Percentiles rank a stretch among this genome's conserved stretches.
Conservation (phyloP, 2,113 vertebrate species). For the Lichenostomus cassidix region DNA sequence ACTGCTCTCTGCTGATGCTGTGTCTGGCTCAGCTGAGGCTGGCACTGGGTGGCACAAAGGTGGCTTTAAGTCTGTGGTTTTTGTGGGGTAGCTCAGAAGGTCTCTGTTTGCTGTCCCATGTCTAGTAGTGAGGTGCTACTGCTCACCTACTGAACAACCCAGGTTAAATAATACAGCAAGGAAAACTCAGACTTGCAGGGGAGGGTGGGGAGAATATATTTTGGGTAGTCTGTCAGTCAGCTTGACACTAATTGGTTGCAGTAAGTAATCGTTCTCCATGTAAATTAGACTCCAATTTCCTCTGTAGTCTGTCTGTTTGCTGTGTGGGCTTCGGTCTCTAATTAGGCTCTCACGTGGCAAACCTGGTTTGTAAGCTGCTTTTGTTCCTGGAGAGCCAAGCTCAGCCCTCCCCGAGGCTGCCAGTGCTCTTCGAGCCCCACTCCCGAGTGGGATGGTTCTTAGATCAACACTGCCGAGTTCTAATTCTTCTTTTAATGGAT, state of each 20-base stretch:
- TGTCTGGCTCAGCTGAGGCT: neutral
- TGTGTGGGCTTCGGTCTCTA: constrained; percentile 54
- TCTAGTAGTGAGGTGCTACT: neutral
- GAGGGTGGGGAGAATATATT: constrained; percentile 23
- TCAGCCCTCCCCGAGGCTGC: neutral
- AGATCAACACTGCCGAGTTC: neutral
- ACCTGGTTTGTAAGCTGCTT: constrained; percentile 57
- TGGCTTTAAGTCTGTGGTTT: neutral
- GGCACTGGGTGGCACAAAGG: rapidly evolving
- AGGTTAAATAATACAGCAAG: neutral
- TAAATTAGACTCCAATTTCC: constrained; percentile 68
- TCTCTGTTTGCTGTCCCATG: neutral
- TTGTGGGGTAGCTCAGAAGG: neutral
- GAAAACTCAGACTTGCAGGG: constrained; percentile 13
- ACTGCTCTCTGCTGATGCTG: neutral
- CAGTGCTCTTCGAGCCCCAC: rapidly evolving
- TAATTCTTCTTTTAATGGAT: neutral
- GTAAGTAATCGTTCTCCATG: constrained; percentile 64
- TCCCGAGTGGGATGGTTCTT: neutral
- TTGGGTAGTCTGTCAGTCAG: constrained; percentile 63
- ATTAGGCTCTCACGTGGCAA: constrained; percentile 52
- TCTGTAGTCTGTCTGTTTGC: constrained; percentile 59
- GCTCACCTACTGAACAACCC: neutral
- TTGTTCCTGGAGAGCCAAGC: constrained; percentile 14
- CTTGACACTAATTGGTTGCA: constrained; percentile 69